phyloP scores from a whole-genome alignment of 1,140 invertebrate genomes.

The Ruditapes philippinarum region DNA sequence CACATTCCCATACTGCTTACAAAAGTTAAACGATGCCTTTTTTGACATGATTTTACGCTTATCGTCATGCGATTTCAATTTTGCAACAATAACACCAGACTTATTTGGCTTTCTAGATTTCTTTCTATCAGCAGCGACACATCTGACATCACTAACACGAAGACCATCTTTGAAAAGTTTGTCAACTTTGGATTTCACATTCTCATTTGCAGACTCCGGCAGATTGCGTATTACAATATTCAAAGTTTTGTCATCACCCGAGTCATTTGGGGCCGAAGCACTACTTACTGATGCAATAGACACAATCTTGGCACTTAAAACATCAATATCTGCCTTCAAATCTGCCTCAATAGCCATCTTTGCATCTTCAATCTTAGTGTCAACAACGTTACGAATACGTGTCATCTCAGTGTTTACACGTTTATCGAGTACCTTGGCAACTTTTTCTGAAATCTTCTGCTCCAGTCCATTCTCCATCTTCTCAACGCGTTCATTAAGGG shows the following conservation, averaged over 20 bases:
- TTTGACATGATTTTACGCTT: conserved; percentile 26
- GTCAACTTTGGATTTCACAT: conserved; percentile 9
- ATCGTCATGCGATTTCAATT: conserved; percentile 27
- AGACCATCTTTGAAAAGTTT: conserved; percentile 19
- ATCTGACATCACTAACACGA: not conserved
- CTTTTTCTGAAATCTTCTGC: conserved; percentile 35
- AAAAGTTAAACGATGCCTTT: not conserved
- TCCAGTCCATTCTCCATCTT: conserved; percentile 23
- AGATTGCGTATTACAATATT: conserved; percentile 21
- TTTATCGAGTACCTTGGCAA: conserved; percentile 27
- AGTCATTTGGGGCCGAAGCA: not conserved
- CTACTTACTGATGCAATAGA: not conserved
- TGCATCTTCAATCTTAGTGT: not conserved
- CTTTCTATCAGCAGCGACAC: conserved; percentile 1
- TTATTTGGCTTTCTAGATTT: not conserved
- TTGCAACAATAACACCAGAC: conserved; percentile 9
- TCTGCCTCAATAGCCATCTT: conserved; percentile 13
- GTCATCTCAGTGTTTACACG: conserved; percentile 38
- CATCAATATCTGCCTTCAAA: conserved; percentile 12
- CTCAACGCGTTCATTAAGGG: conserved; percentile 25
- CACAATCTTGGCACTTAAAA: conserved; percentile 10
- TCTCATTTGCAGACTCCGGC: conserved; percentile 4
- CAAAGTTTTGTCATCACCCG: not conserved
- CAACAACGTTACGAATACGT: conserved; percentile 13
- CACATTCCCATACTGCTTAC: conserved; percentile 14